Percentiles rank a stretch among this genome's conserved stretches.
Evolutionary conservation across 1,140 invertebrate genomes (phyloP).

Genomic region (Drosophila auraria): DNA sequence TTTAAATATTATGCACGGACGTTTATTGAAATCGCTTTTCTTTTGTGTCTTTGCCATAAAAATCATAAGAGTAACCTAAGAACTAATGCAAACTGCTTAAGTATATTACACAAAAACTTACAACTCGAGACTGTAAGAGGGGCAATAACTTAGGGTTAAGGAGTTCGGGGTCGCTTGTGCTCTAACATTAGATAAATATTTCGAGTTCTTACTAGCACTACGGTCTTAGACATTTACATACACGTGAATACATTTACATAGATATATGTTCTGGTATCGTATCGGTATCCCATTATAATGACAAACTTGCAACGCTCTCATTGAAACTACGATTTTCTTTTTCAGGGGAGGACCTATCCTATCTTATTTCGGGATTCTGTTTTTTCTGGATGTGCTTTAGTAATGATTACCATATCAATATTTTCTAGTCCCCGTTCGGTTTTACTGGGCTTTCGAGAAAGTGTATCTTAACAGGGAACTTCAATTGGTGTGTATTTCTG

Average conservation of each 20-base stretch:
- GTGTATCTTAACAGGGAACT: slow-evolving; percentile 35
- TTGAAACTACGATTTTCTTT: slow-evolving; percentile 35
- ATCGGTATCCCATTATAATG: slow-evolving; percentile 38
- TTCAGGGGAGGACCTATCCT: slow-evolving; percentile 22
- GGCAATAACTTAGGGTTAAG: slow-evolving; percentile 30
- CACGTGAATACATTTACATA: slow-evolving; percentile 70
- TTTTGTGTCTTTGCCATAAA: slow-evolving; percentile 52
- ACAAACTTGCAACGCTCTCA: slow-evolving; percentile 48
- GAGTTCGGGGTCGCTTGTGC: slow-evolving; percentile 39
- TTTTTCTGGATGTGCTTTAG: slow-evolving; percentile 39
- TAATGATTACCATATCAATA: slow-evolving; percentile 39
- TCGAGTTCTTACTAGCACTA: slow-evolving; percentile 68
- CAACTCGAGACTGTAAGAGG: slow-evolving; percentile 46
- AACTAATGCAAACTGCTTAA: slow-evolving; percentile 76
- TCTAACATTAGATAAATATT: slow-evolving; percentile 77
- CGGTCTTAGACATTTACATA: slow-evolving; percentile 70
- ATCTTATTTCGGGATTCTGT: slow-evolving; percentile 12
- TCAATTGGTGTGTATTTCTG: slow-evolving; percentile 20
- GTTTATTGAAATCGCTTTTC: slow-evolving; percentile 79
- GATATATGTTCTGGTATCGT: slow-evolving; percentile 50
- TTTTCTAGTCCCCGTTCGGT: slow-evolving; percentile 7
- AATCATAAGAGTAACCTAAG: slow-evolving; percentile 67
- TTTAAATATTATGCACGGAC: slow-evolving; percentile 81
- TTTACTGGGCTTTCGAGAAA: slow-evolving; percentile 41
- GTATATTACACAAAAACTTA: slow-evolving; percentile 74